Base-by-base conservation (phyloP, 2,797 vertebrate genomes). In the Nyctibius grandis region DNA sequence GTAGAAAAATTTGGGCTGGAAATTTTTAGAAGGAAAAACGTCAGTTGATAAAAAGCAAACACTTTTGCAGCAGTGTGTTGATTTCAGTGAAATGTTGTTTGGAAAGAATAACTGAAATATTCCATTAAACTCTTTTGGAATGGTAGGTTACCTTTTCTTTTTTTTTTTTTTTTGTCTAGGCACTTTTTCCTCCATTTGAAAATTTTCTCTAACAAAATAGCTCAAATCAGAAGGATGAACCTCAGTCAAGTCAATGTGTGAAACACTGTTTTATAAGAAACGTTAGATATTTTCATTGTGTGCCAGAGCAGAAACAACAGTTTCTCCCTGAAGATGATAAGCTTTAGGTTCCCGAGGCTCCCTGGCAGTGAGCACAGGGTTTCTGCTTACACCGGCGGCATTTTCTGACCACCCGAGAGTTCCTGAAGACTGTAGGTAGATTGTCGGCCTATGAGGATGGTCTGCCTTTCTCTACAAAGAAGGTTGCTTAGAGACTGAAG, bases 311-410 rank as follows among this genome's bases (percentile, higher is more conserved):
- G 33, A 73, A 87, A n/a, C 54, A n/a, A 56, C 29, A 23, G 4
- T 89, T 94, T 57, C 22, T 88, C 51, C 67, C 40, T 64, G 34
- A 53, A 80, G 42, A 54, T 11, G 8, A 26, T 7, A 88, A 38
- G 5, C 9, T 18, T 21, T n/a, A 34, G 9, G 31, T 15, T 79
- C 25, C n/a, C 0, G 0, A 40, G 36, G n/a, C 47, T 16, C 29
- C 44, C 45, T 56, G 19, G 6, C 26, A 56, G 17, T 0, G 0
- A 63, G 7, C 1, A 1, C 0, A 1, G 9, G 38, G 16, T 54
- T 89, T 85, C 68, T 93, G 23, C 36, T 86, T 23, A 15, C 45
- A 64, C 7, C 6, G 3, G 14, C 1, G 5, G 21, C 10, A 21
- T 92, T 89, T 88, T 61, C 45, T 78, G 59, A 74, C 16, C 12